Conservation (phyloP, 2,113 vertebrate species). For the Polypterus senegalus region DNA sequence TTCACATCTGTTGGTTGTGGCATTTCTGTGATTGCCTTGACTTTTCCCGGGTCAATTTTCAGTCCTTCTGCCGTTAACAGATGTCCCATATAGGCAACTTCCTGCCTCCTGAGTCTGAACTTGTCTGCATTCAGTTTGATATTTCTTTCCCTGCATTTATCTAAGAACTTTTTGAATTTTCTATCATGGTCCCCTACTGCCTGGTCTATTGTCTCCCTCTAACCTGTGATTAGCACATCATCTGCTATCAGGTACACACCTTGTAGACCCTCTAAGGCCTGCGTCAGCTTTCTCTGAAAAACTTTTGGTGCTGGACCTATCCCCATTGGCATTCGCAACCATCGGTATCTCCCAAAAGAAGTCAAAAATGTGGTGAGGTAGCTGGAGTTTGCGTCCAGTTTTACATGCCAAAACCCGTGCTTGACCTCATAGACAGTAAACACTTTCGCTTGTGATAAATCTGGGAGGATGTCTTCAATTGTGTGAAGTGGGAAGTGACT, state of each 20-base stretch:
- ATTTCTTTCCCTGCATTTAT: constrained; percentile 7
- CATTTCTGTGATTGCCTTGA: constrained; percentile 11
- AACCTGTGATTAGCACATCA: constrained; percentile 10
- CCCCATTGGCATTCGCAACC: too few species aligned
- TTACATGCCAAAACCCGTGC: too few species aligned
- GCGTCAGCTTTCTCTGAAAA: too few species aligned
- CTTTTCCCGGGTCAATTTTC: constrained; percentile 13
- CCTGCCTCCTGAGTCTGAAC: constrained; percentile 5
- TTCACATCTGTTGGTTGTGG: constrained; percentile 11
- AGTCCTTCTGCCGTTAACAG: constrained; percentile 5
- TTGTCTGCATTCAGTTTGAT: constrained; percentile 8
- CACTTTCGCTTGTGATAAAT: constrained; percentile 15
- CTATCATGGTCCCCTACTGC: constrained; percentile 9
- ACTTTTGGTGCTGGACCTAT: too few species aligned
- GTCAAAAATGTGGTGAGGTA: background rate
- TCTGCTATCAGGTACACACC: too few species aligned
- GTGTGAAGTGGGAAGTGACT: constrained; percentile 15
- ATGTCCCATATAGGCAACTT: constrained; percentile 15
- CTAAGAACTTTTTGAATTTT: constrained; percentile 14
- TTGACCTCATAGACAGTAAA: constrained; percentile 6
- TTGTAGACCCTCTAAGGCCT: too few species aligned
- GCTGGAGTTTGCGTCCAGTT: constrained; percentile 7
- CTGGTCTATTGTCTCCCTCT: constrained; percentile 5
- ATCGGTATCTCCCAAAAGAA: too few species aligned
- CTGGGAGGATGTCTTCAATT: constrained; percentile 19